phyloP scores from a whole-genome alignment of 1,140 invertebrate genomes.

The Scaptomyza pallida region DNA sequence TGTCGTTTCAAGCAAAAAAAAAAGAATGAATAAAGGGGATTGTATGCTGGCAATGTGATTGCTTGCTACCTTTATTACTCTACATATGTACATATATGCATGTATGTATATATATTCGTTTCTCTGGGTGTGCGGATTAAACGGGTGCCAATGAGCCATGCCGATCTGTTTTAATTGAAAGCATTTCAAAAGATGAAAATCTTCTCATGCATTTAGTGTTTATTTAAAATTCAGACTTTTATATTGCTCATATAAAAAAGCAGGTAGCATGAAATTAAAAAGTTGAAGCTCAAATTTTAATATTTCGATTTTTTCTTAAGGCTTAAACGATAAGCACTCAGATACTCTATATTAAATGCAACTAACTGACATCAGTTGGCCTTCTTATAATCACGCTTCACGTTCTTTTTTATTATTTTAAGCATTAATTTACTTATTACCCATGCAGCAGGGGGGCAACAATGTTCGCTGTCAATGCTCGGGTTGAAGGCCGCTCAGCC shows the following conservation, averaged over 20 bases:
- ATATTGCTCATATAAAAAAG: neutral
- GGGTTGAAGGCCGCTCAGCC: slow-evolving; percentile 45
- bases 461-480: slow-evolving; percentile 71
- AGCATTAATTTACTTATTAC: slow-evolving; percentile 65
- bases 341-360: too few relatives aligned
- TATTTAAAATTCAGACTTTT: slow-evolving; percentile 6
- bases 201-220: neutral
- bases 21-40: slow-evolving; percentile 1
- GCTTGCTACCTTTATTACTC: slow-evolving; percentile 35
- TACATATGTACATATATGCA: too few relatives aligned
- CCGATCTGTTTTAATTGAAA: slow-evolving; percentile 42
- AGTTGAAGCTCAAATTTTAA: too few relatives aligned
- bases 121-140: neutral
- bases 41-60: slow-evolving; percentile 29
- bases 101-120: neutral
- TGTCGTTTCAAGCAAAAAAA: slow-evolving; percentile 22
- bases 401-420: slow-evolving; percentile 40
- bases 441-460: slow-evolving; percentile 58
- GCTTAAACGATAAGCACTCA: neutral
- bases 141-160: slow-evolving; percentile 42
- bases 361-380: neutral
- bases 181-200: slow-evolving; percentile 14
- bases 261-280: slow-evolving; percentile 16
- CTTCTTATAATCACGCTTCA: slow-evolving; percentile 11
- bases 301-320: too few relatives aligned